Percentiles rank a stretch among this genome's conserved stretches.
Evolutionary conservation across 2,113 vertebrate species (phyloP).

Genomic region (Pachyramphus minor): DNA sequence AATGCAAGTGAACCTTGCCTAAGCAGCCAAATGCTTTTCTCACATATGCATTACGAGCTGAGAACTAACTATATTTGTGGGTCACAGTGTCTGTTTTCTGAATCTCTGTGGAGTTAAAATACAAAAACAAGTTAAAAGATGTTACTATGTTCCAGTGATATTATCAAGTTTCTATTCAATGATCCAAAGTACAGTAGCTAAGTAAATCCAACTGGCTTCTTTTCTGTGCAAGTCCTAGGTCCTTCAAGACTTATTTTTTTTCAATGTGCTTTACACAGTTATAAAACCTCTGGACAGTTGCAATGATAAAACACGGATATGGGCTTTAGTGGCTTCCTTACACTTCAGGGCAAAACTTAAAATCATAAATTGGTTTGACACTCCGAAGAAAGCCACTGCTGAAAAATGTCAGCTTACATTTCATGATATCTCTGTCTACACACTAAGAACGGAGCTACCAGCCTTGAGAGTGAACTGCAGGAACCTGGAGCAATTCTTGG

Average conservation of each 20-base stretch:
- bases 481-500: not conserved
- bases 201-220: constrained; percentile 11
- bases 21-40: not conserved
- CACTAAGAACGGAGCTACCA: not conserved
- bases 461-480: not conserved
- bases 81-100: not conserved
- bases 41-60: not conserved
- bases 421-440: not conserved
- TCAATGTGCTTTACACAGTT: not conserved
- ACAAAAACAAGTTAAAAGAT: not conserved
- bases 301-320: not conserved
- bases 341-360: not conserved
- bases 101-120: not conserved
- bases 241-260: not conserved
- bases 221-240: not conserved
- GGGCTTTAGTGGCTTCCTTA: not conserved
- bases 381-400: not conserved
- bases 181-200: not conserved
- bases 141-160: not conserved
- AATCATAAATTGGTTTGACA: not conserved
- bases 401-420: not conserved
- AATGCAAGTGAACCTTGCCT: constrained; percentile 4
- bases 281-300: not conserved
- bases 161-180: not conserved
- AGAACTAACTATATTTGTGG: not conserved